Conservation (phyloP, 2,797 vertebrate species). For the Echeneis naucrates region DNA sequence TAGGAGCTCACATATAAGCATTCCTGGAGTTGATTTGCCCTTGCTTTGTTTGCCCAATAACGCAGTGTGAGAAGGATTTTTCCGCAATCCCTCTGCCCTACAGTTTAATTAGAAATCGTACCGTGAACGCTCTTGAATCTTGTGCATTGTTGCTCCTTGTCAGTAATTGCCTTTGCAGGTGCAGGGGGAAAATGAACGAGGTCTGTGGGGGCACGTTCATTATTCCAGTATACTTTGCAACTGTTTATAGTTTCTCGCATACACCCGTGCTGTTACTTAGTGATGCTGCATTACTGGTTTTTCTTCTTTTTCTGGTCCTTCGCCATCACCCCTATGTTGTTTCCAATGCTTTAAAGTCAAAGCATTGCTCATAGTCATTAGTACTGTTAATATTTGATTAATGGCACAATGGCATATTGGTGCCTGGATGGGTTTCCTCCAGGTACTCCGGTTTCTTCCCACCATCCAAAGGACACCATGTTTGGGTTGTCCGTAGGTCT, state of each 20-base stretch:
- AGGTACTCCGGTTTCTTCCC: no score
- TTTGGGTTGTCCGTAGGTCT: no score
- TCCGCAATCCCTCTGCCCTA: constrained; percentile 51
- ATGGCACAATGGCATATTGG: no score
- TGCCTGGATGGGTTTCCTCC: no score
- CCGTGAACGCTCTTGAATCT: constrained; percentile 50
- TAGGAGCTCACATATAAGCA: constrained; percentile 18
- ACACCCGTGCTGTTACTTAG: constrained; percentile 77
- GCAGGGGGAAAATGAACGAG: constrained; percentile 54
- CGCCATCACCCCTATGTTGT: constrained; percentile 21
- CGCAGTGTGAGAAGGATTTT: constrained; percentile 43
- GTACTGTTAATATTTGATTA: no score
- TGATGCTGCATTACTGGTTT: constrained; percentile 62
- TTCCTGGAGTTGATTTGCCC: constrained; percentile 38
- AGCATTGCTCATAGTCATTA: constrained; percentile 16
- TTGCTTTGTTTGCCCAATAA: constrained; percentile 61
- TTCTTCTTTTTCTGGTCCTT: constrained; percentile 21
- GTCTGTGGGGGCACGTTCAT: constrained; percentile 63
- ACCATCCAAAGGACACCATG: no score
- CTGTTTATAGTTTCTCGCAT: constrained; percentile 65
- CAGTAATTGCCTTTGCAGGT: constrained; percentile 75
- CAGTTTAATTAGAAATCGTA: constrained; percentile 71
- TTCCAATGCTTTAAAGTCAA: constrained; percentile 37
- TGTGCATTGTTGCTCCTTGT: constrained; percentile 61
- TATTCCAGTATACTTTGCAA: constrained; percentile 68